Base-by-base conservation (phyloP, 2,797 vertebrate genomes). In the Sebastolobus alascanus region DNA sequence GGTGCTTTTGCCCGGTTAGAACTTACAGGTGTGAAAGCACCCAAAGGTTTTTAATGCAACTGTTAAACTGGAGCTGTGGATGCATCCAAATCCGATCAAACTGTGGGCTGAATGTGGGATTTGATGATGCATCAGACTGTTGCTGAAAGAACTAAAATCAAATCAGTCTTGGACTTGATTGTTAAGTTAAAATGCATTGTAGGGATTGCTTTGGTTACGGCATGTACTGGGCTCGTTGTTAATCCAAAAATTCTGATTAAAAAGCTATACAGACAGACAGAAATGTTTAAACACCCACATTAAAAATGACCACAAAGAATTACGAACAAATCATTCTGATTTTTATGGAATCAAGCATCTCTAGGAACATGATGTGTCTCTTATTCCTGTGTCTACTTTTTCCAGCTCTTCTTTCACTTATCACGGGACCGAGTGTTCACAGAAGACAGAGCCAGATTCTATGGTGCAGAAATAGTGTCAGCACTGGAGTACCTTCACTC, bases 401-500 rank as follows among this genome's bases (percentile, higher is more conserved):
- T 82, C 27, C 90, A 96, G 96, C 96, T 99, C 0, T 99, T 99
- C 84, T 99, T 99, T 93, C 98, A 99, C 90, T 95, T 99, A 88
- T 98, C 98, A 0, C 95, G 98, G 67, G 98, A 99, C 81, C 95
- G 98, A 0, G 97, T 99, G 56, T 99, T 99, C 94, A 96, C 97
- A 0, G 98, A 99, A 93, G 98, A 99, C 31, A 93, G 97, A 58
- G 97, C 98, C 0, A 95, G 97, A 5, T 99, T 99, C 79, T 99
- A 99, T 0, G 98, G 98, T 0, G 98, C 98, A 0, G 98, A 99
- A 93, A 99, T 99, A 0, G 98, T 99, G 40, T 99, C 98, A 0
- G 98, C 98, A 2, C 94, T 99, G 73, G 98, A 99, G 86, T 99
- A 99, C 79, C 91, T 99, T 71, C 98, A 99, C 90, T 98, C 98